Base-by-base conservation (phyloP, 2,888 invertebrate genomes). In the Dryobota labecula region DNA sequence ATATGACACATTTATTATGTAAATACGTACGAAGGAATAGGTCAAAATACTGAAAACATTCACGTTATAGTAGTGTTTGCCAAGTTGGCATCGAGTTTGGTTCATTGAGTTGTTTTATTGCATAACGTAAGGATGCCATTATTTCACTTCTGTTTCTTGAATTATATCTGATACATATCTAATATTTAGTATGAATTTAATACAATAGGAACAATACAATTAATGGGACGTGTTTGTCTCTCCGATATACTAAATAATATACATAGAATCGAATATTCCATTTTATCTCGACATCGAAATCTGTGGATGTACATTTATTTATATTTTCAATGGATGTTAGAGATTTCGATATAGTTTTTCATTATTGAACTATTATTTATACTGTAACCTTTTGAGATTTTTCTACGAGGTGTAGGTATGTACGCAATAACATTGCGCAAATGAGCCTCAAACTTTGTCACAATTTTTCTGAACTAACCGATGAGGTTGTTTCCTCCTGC, bases 1-100 rank as follows among this genome's bases (percentile, higher is more conserved):
- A 67, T 69, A 58, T 77, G 82, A 74, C 70, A 80, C 70, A 77
- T 77, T 73, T 79, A 79, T 80, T 73, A 70, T 82, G 83, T 78
- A 85, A 85, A 85, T 85, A 85, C 68, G 54, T 68, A 83, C 36
- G 60, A 38, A 84, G 65, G 82, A 86, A 89, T 88, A 88, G 88
- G 88, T 89, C 88, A 88, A 87, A 90, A 90, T 83, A 86, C 89
- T 87, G 79, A 86, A 82, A 87, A 85, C 80, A 73, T 81, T 81
- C 73, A 71, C 62, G 76, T 76, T 72, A 70, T 78, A 82, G 73
- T 69, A 54, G 18, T 70, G 82, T 82, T 80, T 90, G 90, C 91
- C 91, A 90, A 90, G 68, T 91, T 91, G 90, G 91, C 91, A 91
- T 66, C 83, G 73, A 54, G 11, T 45, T 47, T 45, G 66, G 66